Base-by-base conservation (phyloP, 2,888 invertebrate genomes). In the Amaurobius ferox region DNA sequence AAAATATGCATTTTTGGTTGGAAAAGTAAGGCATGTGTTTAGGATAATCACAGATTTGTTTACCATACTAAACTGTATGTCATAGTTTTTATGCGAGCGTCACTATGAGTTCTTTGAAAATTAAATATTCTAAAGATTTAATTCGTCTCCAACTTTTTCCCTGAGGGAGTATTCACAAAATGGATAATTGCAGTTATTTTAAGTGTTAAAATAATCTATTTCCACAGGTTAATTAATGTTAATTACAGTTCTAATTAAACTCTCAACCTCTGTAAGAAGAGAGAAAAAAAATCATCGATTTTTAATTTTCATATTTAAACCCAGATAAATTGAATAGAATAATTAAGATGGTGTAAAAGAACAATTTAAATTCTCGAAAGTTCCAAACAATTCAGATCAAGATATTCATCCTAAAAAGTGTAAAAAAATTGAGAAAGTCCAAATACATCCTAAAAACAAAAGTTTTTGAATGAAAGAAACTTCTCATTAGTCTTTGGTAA, bases 401-500 rank as follows among this genome's bases (percentile, higher is more conserved):
- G 11, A 23, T 16, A 55, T 55, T 23, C 55, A 23, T 23, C 19
- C 7, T 11, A 16, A 55, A 55, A 55, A 55, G 23, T 23, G 5
- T 55, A 23, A 23, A 55, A 55, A 44, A 55, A 19, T 16, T n/a
- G 9, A 44, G 6, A 35, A 7, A 44, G n/a, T 16, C 44, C n/a
- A 16, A 44, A 44, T n/a, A 1, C 23, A 11, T 23, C 23, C 16
- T 23, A 55, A 55, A 55, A 55, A 19, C 55, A 11, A 55, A 55
- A 55, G 55, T 68, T 35, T 40, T 68, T 5, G 28, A 68, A 68
- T 39, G 11, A 67, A 64, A 85, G 66, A 71, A 48, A 64, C 71
- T 85, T 77, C 77, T 85, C 77, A 85, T 85, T 85, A 85, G 28
- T 39, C 32, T 32, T 66, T 28, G 28, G 48, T 85, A 85, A 85